Evolutionary conservation across 2,113 vertebrate genomes (phyloP), one percentile per base, ranked within the genome.

Genomic region (Cryptotis parvus): DNA sequence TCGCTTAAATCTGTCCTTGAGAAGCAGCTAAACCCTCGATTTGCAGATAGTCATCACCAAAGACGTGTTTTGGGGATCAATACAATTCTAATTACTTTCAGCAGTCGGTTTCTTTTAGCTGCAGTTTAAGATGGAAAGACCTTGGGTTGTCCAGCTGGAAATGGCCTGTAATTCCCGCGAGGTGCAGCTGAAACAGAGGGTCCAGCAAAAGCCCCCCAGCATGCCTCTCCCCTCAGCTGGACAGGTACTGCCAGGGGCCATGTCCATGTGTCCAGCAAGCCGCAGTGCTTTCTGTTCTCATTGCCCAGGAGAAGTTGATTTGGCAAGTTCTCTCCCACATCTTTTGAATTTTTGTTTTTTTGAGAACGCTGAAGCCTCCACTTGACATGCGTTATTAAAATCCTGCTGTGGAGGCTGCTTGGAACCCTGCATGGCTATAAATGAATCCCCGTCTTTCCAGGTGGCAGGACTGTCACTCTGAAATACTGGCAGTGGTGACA

Each of bases 31-130:
- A 68, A 29, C 84, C n/a, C 4, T 83, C 65, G 61, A 39, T 66
- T 52, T 94, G 39, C 65, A 49, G 29, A 24, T 66, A 26, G 52
- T 74, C 27, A 6, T 84, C n/a, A 43, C 76, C 84, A 68, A 89
- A 84, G 45, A 74, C 69, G 74, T 85, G 22, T 83, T 77, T n/a
- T 49, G 35, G 72, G 52, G n/a, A 41, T 90, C 74, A 74, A 9
- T 66, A 76, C 61, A 84, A 87, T 77, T 69, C 52, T 37, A 26
- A 18, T 58, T 84, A 37, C 82, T 72, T 91, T 95, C 39, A 87
- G 70, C 33, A 65, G 4, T 39, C 10, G 27, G 20, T 41, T 95
- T 89, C 80, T 68, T 14, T 66, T 68, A 78, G 12, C 69, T 77
- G 0, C n/a, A 52, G 14, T 68, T 79, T 39, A 55, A 27, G 3